Base-by-base conservation (phyloP, 2,888 invertebrate species). In the Vanessa cardui region DNA sequence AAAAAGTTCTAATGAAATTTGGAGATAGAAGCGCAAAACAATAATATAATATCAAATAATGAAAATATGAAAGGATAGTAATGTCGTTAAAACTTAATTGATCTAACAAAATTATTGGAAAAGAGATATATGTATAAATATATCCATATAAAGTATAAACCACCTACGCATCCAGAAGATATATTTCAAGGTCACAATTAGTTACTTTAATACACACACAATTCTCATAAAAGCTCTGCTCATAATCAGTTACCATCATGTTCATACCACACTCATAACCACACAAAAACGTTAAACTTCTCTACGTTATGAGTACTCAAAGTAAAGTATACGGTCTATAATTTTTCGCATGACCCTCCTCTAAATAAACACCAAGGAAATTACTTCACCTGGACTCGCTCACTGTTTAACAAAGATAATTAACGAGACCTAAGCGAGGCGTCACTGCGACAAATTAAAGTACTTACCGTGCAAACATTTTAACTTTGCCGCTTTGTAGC, bases 341-440 rank as follows among this genome's bases (percentile, higher is more conserved):
- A 59, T 62, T 70, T 62, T 70, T 52, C 54, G 50, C 52, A 52
- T 50, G 59, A 64, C 64, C 64, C 64, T 64, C 59, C 52, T 60
- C 65, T 46, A 65, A 65, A 60, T 60, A 65, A 65, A 60, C 64
- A 56, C 46, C 56, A 63, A 64, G 64, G 59, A 65, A 70, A 69
- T 66, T 60, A 61, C 66, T 66, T 62, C 60, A 62, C 62, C 69
- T 64, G 60, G 31, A 54, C 54, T 66, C 56, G 56, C 76, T 71
- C 71, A 72, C 77, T 81, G 78, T 79, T 81, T 77, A 80, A 78
- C 78, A 77, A 77, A 20, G 64, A 73, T 75, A 78, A 81, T 81
- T 78, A 78, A 78, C 61, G 64, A 47, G 64, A 39, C 64, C 62
- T 46, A 62, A 61, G 64, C 64, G 16, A n/a, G 54, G 54, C n/a